Conservation (phyloP, 1,140 invertebrate genomes). For the Ridgeia piscesae region DNA sequence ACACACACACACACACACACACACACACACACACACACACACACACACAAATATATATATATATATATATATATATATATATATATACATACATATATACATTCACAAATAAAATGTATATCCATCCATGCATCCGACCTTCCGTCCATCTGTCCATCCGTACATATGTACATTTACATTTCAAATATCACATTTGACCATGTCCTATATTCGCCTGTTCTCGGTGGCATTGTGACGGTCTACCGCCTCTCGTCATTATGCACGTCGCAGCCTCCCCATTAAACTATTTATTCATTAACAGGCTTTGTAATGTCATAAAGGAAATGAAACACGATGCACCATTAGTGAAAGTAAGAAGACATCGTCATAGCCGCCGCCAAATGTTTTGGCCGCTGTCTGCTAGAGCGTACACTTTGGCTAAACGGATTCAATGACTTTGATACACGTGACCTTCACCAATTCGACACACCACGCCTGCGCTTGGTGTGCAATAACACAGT, state of each 20-base stretch:
- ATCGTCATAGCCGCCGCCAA: neutral
- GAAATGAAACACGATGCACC: neutral
- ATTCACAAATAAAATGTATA: too few relatives aligned
- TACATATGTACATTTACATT: too few relatives aligned
- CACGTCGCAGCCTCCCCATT: too few relatives aligned
- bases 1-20: too few relatives aligned
- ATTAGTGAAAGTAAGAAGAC: neutral
- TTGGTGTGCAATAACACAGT: neutral
- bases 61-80: too few relatives aligned
- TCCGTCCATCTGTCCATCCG: too few relatives aligned
- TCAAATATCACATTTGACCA: too few relatives aligned
- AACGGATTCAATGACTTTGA: neutral
- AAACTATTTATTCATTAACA: neutral
- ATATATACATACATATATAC: too few relatives aligned
- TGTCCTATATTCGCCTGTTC: neutral
- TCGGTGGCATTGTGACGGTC: neutral
- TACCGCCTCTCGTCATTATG: too few relatives aligned
- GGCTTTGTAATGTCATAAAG: neutral
- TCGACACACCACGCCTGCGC: neutral
- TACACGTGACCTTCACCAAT: neutral
- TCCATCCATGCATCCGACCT: too few relatives aligned
- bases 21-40: too few relatives aligned
- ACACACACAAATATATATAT: too few relatives aligned
- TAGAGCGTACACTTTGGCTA: neutral
- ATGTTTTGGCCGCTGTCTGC: neutral